Evolutionary conservation across 2,113 vertebrate genomes (phyloP), one percentile per base, ranked within the genome.

Genomic region (Merops nubicus): DNA sequence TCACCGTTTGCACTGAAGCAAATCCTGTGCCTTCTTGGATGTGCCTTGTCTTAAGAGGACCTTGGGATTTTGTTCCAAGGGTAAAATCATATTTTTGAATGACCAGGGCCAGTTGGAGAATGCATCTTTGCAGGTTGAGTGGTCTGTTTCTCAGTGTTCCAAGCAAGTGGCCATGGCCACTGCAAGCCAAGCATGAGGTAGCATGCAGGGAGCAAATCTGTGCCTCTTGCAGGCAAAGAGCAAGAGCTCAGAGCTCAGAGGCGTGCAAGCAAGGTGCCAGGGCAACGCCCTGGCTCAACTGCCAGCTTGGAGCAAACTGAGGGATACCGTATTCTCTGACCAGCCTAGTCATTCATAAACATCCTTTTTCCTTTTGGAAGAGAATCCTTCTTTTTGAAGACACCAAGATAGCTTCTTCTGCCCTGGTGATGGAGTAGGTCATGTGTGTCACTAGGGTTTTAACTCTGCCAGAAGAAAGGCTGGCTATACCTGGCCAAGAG

Each of bases 201-300:
- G 40, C 65, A 31, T 0, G 0, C 5, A 8, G 17, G 47, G 33
- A 74, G 13, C 11, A 51, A 73, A 68, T 25, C 63, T 36, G 15
- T 70, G 57, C 48, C 22, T 73, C 25, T 16, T 62, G 15, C 0
- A 2, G 54, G 31, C 11, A 86, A 56, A 75, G n/a, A n/a, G n/a
- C n/a, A n/a, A n/a, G n/a, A n/a, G n/a, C n/a, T n/a, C n/a, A n/a
- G n/a, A n/a, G n/a, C n/a, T n/a, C n/a, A 79, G 48, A 25, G n/a
- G 18, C 2, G 0, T 12, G 43, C 0, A 0, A 78, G 26, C 18
- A 51, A n/a, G 18, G 16, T 43, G 40, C 22, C 6, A 16, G 22
- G 15, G 42, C 31, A 88, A 64, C 40, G 23, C 36, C 19, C 10
- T 0, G 0, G 3, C 16, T 10, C 0, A 0, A 11, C 29, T 91